phyloP scores from a whole-genome alignment of 2,888 invertebrate species.

The Cephus pulcher region DNA sequence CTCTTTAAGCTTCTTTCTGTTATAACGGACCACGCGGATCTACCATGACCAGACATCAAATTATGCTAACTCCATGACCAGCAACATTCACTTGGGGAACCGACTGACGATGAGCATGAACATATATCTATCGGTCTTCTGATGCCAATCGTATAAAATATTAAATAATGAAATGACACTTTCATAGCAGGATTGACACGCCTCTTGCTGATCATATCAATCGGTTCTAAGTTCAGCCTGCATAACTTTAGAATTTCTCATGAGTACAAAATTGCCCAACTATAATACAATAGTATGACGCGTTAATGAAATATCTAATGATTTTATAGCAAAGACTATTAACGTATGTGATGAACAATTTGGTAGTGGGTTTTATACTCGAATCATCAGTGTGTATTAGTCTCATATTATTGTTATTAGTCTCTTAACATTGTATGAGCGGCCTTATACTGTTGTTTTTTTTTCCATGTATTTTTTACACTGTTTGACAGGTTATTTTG shows the following conservation, averaged over 20 bases:
- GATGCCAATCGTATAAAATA: neutral
- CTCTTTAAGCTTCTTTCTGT: neutral
- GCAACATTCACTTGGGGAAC: slow-evolving; percentile 24
- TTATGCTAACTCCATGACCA: slow-evolving; percentile 18
- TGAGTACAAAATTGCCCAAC: neutral
- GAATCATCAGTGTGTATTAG: neutral
- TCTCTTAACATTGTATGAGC: neutral
- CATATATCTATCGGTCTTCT: neutral
- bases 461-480: neutral
- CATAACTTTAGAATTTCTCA: neutral
- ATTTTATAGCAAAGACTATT: neutral
- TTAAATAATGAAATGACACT: slow-evolving; percentile 31
- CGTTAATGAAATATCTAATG: neutral
- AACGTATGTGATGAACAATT: neutral
- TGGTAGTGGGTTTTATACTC: neutral
- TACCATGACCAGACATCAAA: neutral
- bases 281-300: neutral
- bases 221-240: neutral
- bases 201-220: neutral
- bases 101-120: slow-evolving; percentile 9
- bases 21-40: neutral
- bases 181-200: slow-evolving; percentile 33
- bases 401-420: neutral
- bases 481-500: neutral
- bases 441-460: neutral